phyloP scores from a whole-genome alignment of 2,888 invertebrate genomes.

The Stenoptilia bipunctidactyla region DNA sequence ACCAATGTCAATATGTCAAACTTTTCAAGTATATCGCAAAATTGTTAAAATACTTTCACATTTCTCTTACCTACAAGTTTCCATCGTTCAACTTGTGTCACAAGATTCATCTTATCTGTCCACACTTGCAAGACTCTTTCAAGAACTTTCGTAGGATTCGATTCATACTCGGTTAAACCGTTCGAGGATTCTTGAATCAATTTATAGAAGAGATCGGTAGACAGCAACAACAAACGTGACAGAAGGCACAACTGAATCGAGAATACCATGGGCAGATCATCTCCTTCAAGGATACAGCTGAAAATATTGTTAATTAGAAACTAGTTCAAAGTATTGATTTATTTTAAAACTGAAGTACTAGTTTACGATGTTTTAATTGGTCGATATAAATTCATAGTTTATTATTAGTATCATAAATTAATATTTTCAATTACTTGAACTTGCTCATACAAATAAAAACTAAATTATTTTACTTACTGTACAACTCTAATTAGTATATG shows the following conservation, averaged over 20 bases:
- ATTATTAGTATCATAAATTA: no score
- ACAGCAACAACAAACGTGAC: conserved; percentile 81
- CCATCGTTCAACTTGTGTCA: conserved; percentile 83
- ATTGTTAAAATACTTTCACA: no score
- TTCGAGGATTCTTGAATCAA: conserved; percentile 58
- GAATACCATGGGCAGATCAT: conserved; percentile 80
- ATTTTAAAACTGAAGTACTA: no score
- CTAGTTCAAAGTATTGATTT: no score
- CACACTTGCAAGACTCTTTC: conserved; percentile 81
- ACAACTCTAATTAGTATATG: conserved; percentile 50
- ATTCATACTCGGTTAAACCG: conserved; percentile 47
- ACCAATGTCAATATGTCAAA: no score
- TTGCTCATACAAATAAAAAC: no score
- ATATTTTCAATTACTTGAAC: no score
- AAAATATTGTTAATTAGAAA: no score
- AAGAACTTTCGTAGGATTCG: conserved; percentile 76
- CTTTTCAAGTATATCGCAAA: no score
- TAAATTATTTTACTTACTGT: no score
- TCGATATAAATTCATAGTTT: no score
- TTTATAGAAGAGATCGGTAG: conserved; percentile 76
- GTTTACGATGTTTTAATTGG: no score
- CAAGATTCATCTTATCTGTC: conserved; percentile 83
- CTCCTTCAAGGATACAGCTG: conserved; percentile 76
- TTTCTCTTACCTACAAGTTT: conserved; percentile 82
- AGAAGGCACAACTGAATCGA: conserved; percentile 84